Conservation (phyloP, 2,888 invertebrate genomes). For the Taphrorychus bicolor region DNA sequence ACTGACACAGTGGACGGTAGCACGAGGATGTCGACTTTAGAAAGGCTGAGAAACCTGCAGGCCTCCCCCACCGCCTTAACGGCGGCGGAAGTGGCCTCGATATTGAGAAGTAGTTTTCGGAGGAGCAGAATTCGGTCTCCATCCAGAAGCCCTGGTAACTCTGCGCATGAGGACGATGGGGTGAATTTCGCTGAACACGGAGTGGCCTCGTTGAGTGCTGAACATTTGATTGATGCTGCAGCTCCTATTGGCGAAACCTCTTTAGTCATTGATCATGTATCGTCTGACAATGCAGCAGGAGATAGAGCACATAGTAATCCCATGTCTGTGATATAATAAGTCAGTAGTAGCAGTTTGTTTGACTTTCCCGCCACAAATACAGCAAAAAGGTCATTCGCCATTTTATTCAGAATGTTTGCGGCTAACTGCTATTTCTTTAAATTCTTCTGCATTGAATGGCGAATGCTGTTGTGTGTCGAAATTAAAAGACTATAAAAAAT, state of each 20-base stretch:
- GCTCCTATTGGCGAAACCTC: slow-evolving; percentile 66
- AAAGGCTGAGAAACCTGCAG: slow-evolving; percentile 50
- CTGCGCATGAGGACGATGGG: slow-evolving; percentile 44
- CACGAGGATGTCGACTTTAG: slow-evolving; percentile 49
- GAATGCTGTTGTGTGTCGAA: no score
- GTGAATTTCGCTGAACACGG: slow-evolving; percentile 44
- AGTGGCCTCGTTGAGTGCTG: slow-evolving; percentile 64
- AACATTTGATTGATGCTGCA: slow-evolving; percentile 67
- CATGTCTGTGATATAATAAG: slow-evolving; percentile 32
- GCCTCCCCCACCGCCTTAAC: slow-evolving; percentile 59
- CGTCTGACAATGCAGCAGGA: no score
- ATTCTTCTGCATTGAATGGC: no score
- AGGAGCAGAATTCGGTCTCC: slow-evolving; percentile 57
- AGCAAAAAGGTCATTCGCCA: no score
- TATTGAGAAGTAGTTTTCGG: slow-evolving; percentile 66
- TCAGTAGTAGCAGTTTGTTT: no score
- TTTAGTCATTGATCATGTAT: slow-evolving; percentile 51
- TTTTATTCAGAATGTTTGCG: no score
- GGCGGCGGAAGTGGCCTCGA: slow-evolving; percentile 66
- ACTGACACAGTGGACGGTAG: slow-evolving; percentile 40
- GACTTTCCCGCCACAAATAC: no score
- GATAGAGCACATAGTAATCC: slow-evolving; percentile 16
- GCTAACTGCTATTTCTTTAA: no score
- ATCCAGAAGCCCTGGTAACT: slow-evolving; percentile 21
- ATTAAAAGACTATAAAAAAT: no score